Evolutionary conservation across 2,888 invertebrate genomes (phyloP).

Genomic region (Orchestes rusci): DNA sequence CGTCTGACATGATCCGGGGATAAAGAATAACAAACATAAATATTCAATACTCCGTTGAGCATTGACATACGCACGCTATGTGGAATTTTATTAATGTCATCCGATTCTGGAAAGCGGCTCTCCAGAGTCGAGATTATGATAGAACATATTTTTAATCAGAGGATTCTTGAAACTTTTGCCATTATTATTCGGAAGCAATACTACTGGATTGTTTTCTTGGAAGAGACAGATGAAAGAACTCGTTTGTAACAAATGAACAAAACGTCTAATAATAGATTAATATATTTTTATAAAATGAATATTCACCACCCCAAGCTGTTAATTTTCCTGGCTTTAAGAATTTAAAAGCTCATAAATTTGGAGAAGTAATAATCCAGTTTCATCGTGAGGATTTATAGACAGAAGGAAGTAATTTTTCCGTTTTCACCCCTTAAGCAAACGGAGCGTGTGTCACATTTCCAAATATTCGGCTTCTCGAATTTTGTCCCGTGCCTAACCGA

Average conservation of each 20-base stretch:
- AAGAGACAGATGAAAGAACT: too few species aligned
- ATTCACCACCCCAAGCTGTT: conserved; percentile 10
- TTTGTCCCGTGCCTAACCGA: conserved; percentile 39
- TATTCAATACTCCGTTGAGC: conserved; percentile 29
- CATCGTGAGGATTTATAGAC: conserved; percentile 18
- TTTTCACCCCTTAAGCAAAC: conserved; percentile 26
- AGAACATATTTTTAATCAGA: conserved; percentile 34
- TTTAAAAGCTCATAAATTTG: conserved; percentile 18
- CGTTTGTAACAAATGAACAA: too few species aligned
- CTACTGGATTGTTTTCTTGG: too few species aligned
- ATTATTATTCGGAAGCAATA: too few species aligned
- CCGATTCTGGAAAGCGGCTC: conserved; percentile 30
- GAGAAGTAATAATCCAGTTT: conserved; percentile 20
- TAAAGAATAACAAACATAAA: conserved; percentile 32
- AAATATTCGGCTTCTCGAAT: conserved; percentile 38
- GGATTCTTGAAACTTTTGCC: conserved; percentile 27
- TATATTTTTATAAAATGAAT: too few species aligned
- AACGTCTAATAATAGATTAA: too few species aligned
- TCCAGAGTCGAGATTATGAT: conserved; percentile 33
- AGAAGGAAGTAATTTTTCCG: conserved; percentile 25
- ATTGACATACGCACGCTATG: conserved; percentile 22
- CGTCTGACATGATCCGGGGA: conserved; percentile 10
- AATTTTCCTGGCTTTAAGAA: conserved; percentile 12
- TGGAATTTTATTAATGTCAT: conserved; percentile 29
- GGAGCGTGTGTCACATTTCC: conserved; percentile 31